phyloP scores from a whole-genome alignment of 2,113 vertebrate species.

The Tragelaphus buxtoni region DNA sequence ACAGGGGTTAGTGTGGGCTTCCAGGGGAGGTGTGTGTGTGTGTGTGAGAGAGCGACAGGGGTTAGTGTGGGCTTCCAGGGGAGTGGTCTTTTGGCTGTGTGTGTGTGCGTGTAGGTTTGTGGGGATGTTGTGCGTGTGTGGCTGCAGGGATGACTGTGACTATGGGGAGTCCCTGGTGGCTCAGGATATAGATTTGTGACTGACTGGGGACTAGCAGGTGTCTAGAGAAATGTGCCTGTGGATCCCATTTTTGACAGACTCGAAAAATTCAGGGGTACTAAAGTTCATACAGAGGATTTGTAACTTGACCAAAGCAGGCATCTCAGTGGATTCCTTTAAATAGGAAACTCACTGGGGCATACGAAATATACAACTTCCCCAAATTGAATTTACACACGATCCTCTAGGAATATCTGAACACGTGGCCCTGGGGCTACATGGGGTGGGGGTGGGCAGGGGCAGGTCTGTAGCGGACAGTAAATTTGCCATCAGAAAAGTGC shows the following conservation, averaged over 20 bases:
- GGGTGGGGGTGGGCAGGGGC: rapidly evolving
- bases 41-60: neutral
- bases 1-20: neutral
- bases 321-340: neutral
- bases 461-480: neutral
- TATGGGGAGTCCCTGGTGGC: no score
- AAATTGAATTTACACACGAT: neutral
- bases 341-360: neutral
- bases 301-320: neutral
- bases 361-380: neutral
- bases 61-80: neutral
- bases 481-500: neutral
- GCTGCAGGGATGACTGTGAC: neutral
- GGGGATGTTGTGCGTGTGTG: neutral
- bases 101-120: neutral
- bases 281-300: neutral
- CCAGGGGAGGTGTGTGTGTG: no score
- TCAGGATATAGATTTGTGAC: no score
- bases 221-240: neutral
- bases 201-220: no score
- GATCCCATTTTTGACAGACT: neutral
- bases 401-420: neutral
- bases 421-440: neutral
- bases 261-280: neutral
- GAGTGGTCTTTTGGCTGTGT: neutral